These are phyloP conservation scores for Drosophila anomelani DNA, from an alignment of 2,888 invertebrate genomes.

Conservation along the genomic window DNA sequence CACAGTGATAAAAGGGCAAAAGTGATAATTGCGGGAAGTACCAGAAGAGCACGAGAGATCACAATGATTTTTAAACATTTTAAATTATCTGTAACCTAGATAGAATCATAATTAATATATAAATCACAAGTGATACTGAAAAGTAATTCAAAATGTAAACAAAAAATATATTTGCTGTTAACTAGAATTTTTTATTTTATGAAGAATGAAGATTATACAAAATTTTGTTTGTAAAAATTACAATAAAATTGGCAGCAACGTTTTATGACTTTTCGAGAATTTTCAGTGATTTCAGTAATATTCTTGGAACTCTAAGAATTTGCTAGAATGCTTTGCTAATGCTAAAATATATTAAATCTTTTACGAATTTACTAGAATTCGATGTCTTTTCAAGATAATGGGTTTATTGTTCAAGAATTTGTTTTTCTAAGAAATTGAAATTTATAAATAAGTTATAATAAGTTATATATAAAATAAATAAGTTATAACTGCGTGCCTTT, in stretches of 20 bases:
- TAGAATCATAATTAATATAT: not conserved
- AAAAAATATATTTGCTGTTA: not conserved
- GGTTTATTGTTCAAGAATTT: too few species aligned
- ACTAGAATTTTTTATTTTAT: not conserved
- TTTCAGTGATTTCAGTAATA: not conserved
- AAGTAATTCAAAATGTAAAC: not conserved
- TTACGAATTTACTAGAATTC: not conserved
- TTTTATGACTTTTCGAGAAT: not conserved
- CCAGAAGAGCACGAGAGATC: not conserved
- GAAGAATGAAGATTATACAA: too few species aligned
- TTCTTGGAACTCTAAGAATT: not conserved
- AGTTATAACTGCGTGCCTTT: too few species aligned
- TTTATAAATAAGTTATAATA: too few species aligned
- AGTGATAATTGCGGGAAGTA: not conserved
- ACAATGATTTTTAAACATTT: not conserved
- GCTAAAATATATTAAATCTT: too few species aligned
- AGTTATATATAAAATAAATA: too few species aligned
- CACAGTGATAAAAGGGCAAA: not conserved
- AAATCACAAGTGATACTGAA: not conserved
- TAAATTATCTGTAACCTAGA: accelerated
- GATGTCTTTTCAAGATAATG: not conserved
- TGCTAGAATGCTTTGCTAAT: not conserved
- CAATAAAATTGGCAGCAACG: not conserved
- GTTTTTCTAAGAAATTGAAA: too few species aligned
- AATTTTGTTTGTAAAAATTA: too few species aligned